Conservation (phyloP, 2,888 invertebrate genomes). For the Brenthis daphne region DNA sequence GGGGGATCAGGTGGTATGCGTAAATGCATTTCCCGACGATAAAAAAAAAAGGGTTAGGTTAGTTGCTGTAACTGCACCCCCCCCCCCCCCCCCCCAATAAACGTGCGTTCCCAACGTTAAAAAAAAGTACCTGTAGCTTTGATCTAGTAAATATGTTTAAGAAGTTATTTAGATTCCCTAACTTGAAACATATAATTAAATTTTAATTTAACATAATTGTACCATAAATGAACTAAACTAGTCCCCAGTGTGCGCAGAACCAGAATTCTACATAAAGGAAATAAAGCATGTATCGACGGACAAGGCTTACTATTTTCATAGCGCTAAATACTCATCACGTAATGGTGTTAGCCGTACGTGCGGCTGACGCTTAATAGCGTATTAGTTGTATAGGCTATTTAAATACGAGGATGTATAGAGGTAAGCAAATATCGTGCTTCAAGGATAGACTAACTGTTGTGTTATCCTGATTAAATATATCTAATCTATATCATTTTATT, state of each 20-base stretch:
- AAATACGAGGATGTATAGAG: constrained; percentile 1
- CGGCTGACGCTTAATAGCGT: constrained; percentile 24
- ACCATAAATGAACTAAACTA: neutral
- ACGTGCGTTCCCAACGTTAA: too few species aligned
- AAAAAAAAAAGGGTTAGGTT: too few species aligned
- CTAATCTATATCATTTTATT: too few species aligned
- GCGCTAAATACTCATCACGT: constrained; percentile 22
- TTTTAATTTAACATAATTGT: neutral
- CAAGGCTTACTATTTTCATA: constrained; percentile 30
- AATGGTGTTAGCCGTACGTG: constrained; percentile 31
- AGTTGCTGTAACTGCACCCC: too few species aligned
- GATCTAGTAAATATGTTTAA: too few species aligned
- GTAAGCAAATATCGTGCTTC: neutral
- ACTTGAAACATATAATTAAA: too few species aligned
- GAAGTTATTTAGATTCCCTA: too few species aligned
- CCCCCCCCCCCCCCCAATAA: too few species aligned
- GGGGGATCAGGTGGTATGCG: too few species aligned
- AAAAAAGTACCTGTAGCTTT: too few species aligned
- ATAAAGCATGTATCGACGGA: constrained; percentile 20
- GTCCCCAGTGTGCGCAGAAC: neutral
- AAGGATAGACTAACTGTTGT: neutral
- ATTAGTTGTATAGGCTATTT: constrained; percentile 18
- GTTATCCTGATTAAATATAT: neutral
- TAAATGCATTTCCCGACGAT: too few species aligned
- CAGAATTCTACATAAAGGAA: constrained; percentile 17